Percentiles rank a stretch among this genome's conserved stretches.
These are phyloP conservation scores for Petrosia ficiformis DNA, from an alignment of 37 sponge, comb jelly and placozoan genomes.

Conservation along the genomic window DNA sequence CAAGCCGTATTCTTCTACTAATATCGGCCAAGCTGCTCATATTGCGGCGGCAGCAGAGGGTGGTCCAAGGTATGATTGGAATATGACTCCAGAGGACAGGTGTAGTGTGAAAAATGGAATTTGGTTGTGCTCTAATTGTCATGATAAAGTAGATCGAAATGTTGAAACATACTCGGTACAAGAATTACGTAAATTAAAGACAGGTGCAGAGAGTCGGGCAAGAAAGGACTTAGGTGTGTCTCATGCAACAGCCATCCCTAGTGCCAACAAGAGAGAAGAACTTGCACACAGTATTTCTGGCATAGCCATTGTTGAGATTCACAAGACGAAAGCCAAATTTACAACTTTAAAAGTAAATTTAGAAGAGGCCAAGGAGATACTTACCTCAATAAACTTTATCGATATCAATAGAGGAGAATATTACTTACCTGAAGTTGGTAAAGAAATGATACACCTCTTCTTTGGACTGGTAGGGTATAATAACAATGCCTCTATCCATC, in stretches of 20 bases:
- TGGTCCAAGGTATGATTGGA: conserved; percentile 66
- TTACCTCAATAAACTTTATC: conserved; percentile 23
- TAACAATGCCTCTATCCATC: background rate
- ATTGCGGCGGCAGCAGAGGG: conserved; percentile 66
- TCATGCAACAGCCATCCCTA: too few relatives aligned
- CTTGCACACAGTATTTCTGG: conserved; percentile 16
- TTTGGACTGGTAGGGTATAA: background rate
- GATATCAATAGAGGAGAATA: conserved; percentile 1
- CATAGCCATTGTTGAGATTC: conserved; percentile 52
- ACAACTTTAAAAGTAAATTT: background rate
- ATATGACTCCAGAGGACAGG: conserved; percentile 51
- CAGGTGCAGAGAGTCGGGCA: conserved; percentile 48
- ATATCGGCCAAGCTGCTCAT: conserved; percentile 75
- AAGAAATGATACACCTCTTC: conserved; percentile 22
- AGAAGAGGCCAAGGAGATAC: background rate
- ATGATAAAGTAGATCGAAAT: conserved; percentile 52
- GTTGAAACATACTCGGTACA: conserved; percentile 25
- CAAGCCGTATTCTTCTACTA: conserved; percentile 19
- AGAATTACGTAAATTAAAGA: conserved; percentile 22
- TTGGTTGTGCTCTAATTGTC: conserved; percentile 75
- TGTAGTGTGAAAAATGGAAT: conserved; percentile 51
- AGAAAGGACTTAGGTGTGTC: conserved; percentile 44
- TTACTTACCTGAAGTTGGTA: conserved; percentile 40
- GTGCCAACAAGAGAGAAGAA: background rate
- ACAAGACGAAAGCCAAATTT: conserved; percentile 34